phyloP scores from a whole-genome alignment of 2,888 invertebrate species.

The Nephrotoma appendiculata region DNA sequence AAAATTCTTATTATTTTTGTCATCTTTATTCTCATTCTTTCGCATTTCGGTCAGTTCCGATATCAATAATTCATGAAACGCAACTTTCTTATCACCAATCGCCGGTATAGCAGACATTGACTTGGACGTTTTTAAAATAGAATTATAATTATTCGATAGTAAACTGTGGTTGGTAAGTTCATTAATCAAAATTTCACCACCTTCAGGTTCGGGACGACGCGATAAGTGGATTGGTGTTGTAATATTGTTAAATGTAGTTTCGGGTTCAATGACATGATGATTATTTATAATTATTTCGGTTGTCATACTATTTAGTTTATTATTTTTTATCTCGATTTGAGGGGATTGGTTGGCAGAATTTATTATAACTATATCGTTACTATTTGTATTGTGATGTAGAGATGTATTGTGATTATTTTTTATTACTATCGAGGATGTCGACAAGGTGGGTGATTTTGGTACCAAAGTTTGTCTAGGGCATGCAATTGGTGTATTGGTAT shows the following conservation, averaged over 20 bases:
- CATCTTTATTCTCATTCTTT: constrained; percentile 10
- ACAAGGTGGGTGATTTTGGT: not conserved
- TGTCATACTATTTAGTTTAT: not conserved
- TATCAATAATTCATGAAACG: constrained; percentile 51
- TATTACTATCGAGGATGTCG: not conserved
- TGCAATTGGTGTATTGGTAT: not conserved
- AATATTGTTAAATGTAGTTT: not conserved
- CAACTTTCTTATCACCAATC: constrained; percentile 27
- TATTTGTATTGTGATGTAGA: not conserved
- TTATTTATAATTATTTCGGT: constrained; percentile 6
- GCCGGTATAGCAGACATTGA: constrained; percentile 11
- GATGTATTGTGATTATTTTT: not conserved
- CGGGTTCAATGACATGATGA: not conserved
- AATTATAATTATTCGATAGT: not conserved
- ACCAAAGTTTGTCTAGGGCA: not conserved
- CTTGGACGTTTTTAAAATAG: constrained; percentile 15
- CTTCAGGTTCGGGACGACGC: constrained; percentile 14
- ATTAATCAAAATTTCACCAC: constrained; percentile 9
- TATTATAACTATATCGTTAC: constrained; percentile 1
- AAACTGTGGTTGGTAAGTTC: constrained; percentile 1
- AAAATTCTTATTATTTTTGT: not conserved
- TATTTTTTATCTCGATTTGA: not conserved
- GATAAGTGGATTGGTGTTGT: constrained; percentile 5
- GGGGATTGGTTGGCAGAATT: not conserved
- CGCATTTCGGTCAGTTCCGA: constrained; percentile 55